phyloP scores from a whole-genome alignment of 2,888 invertebrate genomes.

The Andrena haemorrhoa region DNA sequence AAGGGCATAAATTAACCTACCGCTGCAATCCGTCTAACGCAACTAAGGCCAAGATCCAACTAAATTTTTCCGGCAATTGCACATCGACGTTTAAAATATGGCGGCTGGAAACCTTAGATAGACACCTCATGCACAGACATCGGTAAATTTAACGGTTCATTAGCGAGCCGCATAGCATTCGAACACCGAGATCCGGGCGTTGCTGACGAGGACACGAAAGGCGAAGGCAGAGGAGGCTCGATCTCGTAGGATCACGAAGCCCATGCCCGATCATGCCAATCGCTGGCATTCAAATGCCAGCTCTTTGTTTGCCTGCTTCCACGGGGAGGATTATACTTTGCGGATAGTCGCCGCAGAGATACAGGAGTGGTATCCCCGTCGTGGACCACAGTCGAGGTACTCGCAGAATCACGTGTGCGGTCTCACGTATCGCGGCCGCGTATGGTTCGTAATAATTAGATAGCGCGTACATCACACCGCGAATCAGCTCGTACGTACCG shows the following conservation, averaged over 20 bases:
- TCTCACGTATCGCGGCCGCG: background rate
- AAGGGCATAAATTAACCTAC: too few relatives aligned
- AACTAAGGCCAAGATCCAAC: background rate
- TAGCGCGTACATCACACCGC: constrained; percentile 11
- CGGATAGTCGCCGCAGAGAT: constrained; percentile 44
- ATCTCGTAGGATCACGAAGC: constrained; percentile 66
- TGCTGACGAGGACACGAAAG: constrained; percentile 4
- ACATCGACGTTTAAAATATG: background rate
- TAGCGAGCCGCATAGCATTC: constrained; percentile 15
- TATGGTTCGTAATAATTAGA: constrained; percentile 59
- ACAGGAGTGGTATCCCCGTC: constrained; percentile 42
- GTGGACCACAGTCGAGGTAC: background rate
- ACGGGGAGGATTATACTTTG: constrained; percentile 61
- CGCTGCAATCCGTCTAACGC: too few relatives aligned
- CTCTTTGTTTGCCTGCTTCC: constrained; percentile 74
- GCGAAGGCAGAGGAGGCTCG: constrained; percentile 27
- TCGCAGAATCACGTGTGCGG: background rate
- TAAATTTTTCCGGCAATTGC: background rate
- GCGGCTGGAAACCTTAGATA: background rate
- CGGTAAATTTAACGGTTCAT: background rate
- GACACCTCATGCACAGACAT: background rate
- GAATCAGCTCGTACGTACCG: constrained; percentile 8
- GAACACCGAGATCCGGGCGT: constrained; percentile 34
- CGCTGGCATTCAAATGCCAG: constrained; percentile 81
- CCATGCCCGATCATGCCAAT: constrained; percentile 58